A percentile compares a stretch with the other conserved stretches of the same genome.
phyloP scores from a whole-genome alignment of 2,888 invertebrate genomes.

The Lasioglossum calceatum region DNA sequence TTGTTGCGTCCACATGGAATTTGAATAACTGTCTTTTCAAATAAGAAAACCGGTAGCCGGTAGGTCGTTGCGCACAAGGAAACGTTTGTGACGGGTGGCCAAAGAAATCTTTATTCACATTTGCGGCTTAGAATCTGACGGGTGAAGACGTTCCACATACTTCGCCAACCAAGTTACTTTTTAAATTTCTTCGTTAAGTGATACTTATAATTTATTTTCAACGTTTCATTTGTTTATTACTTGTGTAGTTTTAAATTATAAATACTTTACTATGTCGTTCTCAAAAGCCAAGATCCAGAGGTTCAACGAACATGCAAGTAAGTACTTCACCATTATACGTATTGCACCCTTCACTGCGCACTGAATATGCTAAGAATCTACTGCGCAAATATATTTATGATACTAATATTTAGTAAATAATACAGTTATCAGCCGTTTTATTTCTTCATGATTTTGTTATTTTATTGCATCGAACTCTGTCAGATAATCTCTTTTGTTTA shows the following conservation, averaged over 20 bases:
- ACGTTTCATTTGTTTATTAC: not conserved
- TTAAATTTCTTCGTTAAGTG: slow-evolving; percentile 3
- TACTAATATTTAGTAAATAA: not conserved
- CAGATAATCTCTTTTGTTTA: not conserved
- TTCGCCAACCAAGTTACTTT: not conserved
- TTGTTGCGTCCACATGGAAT: not conserved
- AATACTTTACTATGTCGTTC: slow-evolving; percentile 84
- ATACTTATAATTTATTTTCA: not conserved
- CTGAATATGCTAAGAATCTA: not conserved
- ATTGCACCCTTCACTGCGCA: not conserved
- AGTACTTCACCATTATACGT: slow-evolving; percentile 75
- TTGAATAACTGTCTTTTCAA: slow-evolving; percentile 69
- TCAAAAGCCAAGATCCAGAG: slow-evolving; percentile 86
- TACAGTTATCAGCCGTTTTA: not conserved
- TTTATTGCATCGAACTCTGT: not conserved
- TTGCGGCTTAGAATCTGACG: slow-evolving; percentile 47
- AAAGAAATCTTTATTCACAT: slow-evolving; percentile 61
- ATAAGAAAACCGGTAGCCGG: slow-evolving; percentile 53
- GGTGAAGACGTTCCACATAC: slow-evolving; percentile 52
- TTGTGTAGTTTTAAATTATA: slow-evolving; percentile 10
- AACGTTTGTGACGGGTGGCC: slow-evolving; percentile 17
- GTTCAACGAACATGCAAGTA: slow-evolving; percentile 86
- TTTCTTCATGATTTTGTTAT: not conserved
- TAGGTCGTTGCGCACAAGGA: slow-evolving; percentile 12
- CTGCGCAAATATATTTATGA: not conserved